A percentile compares a stretch with the other conserved stretches of the same genome.
These are phyloP conservation scores for Coenonympha glycerion DNA, from an alignment of 2,888 invertebrate genomes.

Conservation along the genomic window DNA sequence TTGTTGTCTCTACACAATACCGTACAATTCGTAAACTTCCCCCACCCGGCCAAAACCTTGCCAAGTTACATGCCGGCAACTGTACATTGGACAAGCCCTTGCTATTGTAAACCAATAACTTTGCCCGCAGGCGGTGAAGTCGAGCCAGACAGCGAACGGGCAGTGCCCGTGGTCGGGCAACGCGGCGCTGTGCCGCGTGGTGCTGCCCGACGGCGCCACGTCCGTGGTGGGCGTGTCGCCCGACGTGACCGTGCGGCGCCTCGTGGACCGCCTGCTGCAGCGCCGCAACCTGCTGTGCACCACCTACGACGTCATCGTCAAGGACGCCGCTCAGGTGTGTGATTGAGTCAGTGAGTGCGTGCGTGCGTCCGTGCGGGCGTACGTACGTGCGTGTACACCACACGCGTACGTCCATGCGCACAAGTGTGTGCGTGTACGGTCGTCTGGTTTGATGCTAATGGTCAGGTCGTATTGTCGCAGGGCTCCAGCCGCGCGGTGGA, in stretches of 20 bases:
- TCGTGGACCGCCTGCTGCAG: conserved; percentile 88
- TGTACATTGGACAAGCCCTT: background rate
- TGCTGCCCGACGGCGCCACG: conserved; percentile 92
- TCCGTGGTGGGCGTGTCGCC: conserved; percentile 91
- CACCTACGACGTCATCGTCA: conserved; percentile 87
- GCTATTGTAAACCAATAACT: background rate
- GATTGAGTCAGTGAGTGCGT: too few relatives aligned
- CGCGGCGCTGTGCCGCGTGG: conserved; percentile 82
- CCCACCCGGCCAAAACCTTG: too few relatives aligned
- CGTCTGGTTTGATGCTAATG: too few relatives aligned
- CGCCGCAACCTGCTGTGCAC: conserved; percentile 86
- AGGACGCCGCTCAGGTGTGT: conserved; percentile 45
- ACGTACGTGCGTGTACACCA: too few relatives aligned
- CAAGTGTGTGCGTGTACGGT: too few relatives aligned
- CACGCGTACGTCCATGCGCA: too few relatives aligned
- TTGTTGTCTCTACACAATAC: too few relatives aligned
- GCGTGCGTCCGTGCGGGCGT: too few relatives aligned
- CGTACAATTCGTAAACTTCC: too few relatives aligned
- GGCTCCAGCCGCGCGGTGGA: conserved; percentile 77
- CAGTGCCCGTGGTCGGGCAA: conserved; percentile 19
- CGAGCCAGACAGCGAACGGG: conserved; percentile 38
- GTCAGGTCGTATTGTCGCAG: conserved; percentile 28
- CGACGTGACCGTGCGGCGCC: conserved; percentile 83
- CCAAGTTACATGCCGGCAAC: background rate
- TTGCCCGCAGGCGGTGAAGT: conserved; percentile 53